A percentile compares a stretch with the other conserved stretches of the same genome.
Conservation (phyloP, 1,140 invertebrate species). For the Phenacoccus solenopsis region DNA sequence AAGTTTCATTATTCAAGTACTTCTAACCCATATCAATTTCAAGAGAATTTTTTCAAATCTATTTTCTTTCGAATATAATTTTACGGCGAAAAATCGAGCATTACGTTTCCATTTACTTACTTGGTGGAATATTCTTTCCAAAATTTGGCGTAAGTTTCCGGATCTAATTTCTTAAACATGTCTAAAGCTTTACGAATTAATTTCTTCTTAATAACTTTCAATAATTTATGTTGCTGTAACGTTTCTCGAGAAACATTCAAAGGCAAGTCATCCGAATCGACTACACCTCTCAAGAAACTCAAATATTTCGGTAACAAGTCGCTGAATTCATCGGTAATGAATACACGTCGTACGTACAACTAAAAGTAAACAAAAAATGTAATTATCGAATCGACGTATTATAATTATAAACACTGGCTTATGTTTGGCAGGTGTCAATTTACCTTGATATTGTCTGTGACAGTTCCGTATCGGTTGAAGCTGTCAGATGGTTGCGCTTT, state of each 20-base stretch:
- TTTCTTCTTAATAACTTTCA: constrained; percentile 99
- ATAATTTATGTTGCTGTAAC: constrained; percentile 95
- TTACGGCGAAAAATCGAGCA: background rate
- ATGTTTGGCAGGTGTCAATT: background rate
- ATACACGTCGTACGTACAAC: constrained; percentile 90
- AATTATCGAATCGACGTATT: background rate
- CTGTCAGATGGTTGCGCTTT: constrained; percentile 77
- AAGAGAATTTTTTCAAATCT: no score
- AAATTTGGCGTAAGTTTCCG: constrained; percentile 85
- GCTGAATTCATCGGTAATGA: constrained; percentile 99
- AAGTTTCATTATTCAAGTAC: no score
- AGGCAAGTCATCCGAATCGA: constrained; percentile 98
- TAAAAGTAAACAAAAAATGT: constrained; percentile 30
- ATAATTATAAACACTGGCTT: background rate
- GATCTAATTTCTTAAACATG: constrained; percentile 94
- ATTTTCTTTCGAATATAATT: no score
- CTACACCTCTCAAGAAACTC: constrained; percentile 86
- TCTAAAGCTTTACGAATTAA: constrained; percentile 91
- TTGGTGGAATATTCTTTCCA: constrained; percentile 99
- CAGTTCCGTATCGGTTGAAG: constrained; percentile 90
- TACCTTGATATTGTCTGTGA: constrained; percentile 86
- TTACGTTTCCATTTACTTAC: no score
- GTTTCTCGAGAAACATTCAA: constrained; percentile 97
- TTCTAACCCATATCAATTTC: no score
- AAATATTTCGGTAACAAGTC: constrained; percentile 99